Percentiles rank a stretch among this genome's conserved stretches.
Conservation (phyloP, 2,888 invertebrate species). For the Scaptomyza caliginosa region DNA sequence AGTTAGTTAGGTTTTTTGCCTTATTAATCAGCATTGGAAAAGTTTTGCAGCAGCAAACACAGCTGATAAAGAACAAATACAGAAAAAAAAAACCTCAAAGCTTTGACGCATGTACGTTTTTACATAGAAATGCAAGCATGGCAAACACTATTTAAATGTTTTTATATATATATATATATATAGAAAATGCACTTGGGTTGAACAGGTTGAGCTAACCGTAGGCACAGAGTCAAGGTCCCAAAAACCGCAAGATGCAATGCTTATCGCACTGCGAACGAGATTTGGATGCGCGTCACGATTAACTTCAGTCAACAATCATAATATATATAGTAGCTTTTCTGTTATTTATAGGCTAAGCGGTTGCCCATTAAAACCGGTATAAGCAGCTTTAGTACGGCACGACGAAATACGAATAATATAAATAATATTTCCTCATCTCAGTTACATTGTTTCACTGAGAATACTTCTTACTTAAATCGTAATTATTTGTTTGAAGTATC, state of each 20-base stretch:
- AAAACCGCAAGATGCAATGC: constrained; percentile 22
- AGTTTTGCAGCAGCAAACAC: constrained; percentile 23
- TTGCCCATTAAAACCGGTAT: constrained; percentile 47
- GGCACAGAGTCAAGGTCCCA: constrained; percentile 43
- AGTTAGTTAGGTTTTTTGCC: constrained; percentile 3
- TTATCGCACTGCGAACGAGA: constrained; percentile 35
- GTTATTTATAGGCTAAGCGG: neutral
- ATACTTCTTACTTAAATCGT: neutral
- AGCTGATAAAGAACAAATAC: constrained; percentile 37
- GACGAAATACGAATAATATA: constrained; percentile 7
- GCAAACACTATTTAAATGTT: constrained; percentile 25
- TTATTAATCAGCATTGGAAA: constrained; percentile 59
- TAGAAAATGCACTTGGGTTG: constrained; percentile 20
- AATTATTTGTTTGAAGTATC: constrained; percentile 17
- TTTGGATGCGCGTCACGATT: constrained; percentile 51
- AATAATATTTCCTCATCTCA: too few species aligned
- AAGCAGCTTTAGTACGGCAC: constrained; percentile 37
- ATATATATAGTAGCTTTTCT: neutral
- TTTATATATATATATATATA: neutral
- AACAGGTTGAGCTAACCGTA: constrained; percentile 26
- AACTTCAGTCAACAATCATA: constrained; percentile 39
- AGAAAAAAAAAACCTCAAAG: neutral
- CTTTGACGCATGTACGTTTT: constrained; percentile 34
- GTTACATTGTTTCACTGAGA: constrained; percentile 4
- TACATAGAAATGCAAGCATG: constrained; percentile 16